phyloP scores from a whole-genome alignment of 2,113 vertebrate genomes.

The Chamaea fasciata region DNA sequence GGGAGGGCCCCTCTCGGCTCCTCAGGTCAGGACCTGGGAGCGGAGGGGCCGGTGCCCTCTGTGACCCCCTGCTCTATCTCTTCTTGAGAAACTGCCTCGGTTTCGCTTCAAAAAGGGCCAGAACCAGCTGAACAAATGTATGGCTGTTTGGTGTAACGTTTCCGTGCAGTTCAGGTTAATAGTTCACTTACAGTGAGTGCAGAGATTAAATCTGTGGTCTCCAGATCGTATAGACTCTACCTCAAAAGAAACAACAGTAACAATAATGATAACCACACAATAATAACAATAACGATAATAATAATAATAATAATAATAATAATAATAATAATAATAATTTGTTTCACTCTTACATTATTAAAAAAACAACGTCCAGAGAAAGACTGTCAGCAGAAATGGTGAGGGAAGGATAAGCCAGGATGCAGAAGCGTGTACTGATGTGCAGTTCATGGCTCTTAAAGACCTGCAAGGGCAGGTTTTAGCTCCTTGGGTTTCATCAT shows the following conservation, averaged over 20 bases:
- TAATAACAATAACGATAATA: too few relatives aligned
- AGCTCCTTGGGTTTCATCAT: neutral
- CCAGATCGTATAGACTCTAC: neutral
- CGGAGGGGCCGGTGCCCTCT: neutral
- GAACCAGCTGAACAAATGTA: slow-evolving; percentile 60
- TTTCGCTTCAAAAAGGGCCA: slow-evolving; percentile 6
- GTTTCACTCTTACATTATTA: neutral
- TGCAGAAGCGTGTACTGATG: neutral
- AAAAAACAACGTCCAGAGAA: neutral
- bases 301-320: too few relatives aligned
- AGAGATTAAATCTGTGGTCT: neutral
- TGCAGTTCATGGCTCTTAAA: accelerated
- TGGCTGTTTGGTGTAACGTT: slow-evolving; percentile 12
- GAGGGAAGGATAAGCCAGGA: neutral
- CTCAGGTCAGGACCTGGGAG: slow-evolving; percentile 9
- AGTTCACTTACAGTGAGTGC: slow-evolving; percentile 24
- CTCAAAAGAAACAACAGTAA: neutral
- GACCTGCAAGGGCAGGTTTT: neutral
- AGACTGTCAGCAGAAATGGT: neutral
- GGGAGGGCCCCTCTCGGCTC: neutral
- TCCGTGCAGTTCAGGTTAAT: slow-evolving; percentile 21
- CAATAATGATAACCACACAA: neutral
- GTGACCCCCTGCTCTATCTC: slow-evolving; percentile 28
- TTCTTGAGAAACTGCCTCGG: slow-evolving; percentile 19
- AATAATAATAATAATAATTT: too few relatives aligned